Conservation (phyloP, 64 coral and sea anemone genomes). For the Porites lutea region DNA sequence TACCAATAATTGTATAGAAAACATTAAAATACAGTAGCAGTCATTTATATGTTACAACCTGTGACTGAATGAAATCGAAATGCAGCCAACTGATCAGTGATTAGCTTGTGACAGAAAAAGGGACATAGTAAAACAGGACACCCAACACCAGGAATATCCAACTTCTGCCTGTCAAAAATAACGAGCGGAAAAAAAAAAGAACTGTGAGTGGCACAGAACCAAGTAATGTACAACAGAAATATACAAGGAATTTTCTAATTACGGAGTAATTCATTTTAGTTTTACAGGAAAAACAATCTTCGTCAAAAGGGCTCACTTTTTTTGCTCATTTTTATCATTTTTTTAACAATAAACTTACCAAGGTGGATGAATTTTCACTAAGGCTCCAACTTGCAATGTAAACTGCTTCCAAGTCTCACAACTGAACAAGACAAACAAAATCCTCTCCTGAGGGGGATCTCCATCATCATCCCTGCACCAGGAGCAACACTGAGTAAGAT, state of each 20-base stretch:
- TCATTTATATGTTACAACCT: not conserved
- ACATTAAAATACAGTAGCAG: too few species aligned
- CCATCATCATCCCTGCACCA: not conserved
- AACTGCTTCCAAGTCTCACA: conserved; percentile 80
- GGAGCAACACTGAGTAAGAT: conserved; percentile 70
- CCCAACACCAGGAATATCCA: conserved; percentile 55
- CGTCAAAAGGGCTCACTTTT: too few species aligned
- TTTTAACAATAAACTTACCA: conserved; percentile 48
- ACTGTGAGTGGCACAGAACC: not conserved
- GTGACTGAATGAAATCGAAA: not conserved
- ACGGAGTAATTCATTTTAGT: too few species aligned
- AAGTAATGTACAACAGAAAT: too few species aligned
- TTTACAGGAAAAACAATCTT: too few species aligned
- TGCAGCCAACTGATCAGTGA: not conserved
- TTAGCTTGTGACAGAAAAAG: conserved; percentile 72
- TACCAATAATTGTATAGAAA: too few species aligned
- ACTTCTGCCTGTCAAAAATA: conserved; percentile 69
- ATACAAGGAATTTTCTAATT: not conserved
- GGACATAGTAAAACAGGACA: conserved; percentile 81
- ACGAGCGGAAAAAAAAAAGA: not conserved
- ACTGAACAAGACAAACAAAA: conserved; percentile 68
- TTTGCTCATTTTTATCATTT: not conserved
- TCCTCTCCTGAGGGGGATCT: not conserved
- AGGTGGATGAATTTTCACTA: conserved; percentile 79
- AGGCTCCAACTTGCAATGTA: conserved; percentile 40